These are phyloP conservation scores for Sitta carolinensis DNA, from an alignment of 2,797 vertebrate genomes.

Conservation along the genomic window DNA sequence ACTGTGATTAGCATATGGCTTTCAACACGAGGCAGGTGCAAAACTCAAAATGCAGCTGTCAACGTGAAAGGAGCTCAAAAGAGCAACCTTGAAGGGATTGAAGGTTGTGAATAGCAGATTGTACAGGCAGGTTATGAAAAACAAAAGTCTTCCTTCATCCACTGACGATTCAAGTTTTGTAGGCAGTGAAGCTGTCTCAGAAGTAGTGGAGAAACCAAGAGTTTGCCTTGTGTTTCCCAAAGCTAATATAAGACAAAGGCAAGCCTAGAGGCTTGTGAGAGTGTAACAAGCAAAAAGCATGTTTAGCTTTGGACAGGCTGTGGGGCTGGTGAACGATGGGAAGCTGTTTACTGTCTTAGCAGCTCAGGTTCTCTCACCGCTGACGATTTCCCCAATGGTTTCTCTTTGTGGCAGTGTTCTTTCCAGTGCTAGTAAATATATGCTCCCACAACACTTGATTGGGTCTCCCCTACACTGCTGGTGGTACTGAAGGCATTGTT, in stretches of 20 bases:
- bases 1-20: accelerated
- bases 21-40: background rate
- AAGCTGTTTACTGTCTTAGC: background rate
- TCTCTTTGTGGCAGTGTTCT: background rate
- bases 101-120: background rate
- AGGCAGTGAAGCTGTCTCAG: background rate
- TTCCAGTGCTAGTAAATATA: background rate
- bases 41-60: background rate
- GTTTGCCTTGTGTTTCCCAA: background rate
- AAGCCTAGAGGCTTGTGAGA: background rate
- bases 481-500: background rate
- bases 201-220: background rate
- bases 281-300: background rate
- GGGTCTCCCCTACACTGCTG: background rate
- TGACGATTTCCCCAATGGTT: background rate
- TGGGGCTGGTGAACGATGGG: background rate
- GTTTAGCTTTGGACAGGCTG: background rate
- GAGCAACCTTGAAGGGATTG: background rate
- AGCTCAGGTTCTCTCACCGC: accelerated
- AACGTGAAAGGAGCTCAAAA: background rate
- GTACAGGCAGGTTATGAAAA: background rate
- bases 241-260: background rate
- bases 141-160: background rate
- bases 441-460: background rate
- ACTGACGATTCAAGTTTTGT: background rate